Conservation (phyloP, 2,113 vertebrate genomes). For the Scomber scombrus region DNA sequence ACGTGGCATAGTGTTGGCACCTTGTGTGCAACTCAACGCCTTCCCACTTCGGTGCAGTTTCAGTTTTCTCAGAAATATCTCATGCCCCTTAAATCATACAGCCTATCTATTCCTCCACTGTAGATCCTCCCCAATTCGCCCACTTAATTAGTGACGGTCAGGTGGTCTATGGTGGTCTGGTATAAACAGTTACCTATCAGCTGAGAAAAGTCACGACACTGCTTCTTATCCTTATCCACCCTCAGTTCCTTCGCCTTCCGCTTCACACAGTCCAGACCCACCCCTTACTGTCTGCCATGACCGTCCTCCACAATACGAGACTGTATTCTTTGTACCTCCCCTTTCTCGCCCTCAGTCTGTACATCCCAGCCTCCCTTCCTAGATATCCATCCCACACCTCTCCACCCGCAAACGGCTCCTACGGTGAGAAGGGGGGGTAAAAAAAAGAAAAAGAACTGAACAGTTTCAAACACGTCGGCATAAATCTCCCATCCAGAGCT, state of each 20-base stretch:
- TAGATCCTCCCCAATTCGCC: background rate
- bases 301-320: slow-evolving; percentile 84
- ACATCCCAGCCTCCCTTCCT: slow-evolving; percentile 79
- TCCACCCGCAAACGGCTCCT: slow-evolving; percentile 72
- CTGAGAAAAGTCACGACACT: slow-evolving; percentile 75
- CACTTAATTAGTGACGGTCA: slow-evolving; percentile 8
- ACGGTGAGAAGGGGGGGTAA: slow-evolving; percentile 41
- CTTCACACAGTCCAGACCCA: slow-evolving; percentile 78
- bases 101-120: background rate
- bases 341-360: slow-evolving; percentile 81
- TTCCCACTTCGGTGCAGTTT: slow-evolving; percentile 39
- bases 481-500: slow-evolving; percentile 68
- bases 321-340: slow-evolving; percentile 86
- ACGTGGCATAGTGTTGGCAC: slow-evolving; percentile 41
- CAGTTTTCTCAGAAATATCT: background rate
- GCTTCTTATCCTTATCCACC: slow-evolving; percentile 67
- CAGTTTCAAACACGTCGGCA: slow-evolving; percentile 76
- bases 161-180: background rate
- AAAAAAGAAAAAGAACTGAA: slow-evolving; percentile 50
- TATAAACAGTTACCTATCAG: slow-evolving; percentile 47
- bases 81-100: background rate
- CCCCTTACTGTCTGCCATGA: slow-evolving; percentile 82
- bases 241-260: slow-evolving; percentile 58
- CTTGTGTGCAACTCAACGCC: slow-evolving; percentile 40
- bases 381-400: slow-evolving; percentile 77